Conservation (phyloP, 2,797 vertebrate species). For the Poeciliopsis turneri region DNA sequence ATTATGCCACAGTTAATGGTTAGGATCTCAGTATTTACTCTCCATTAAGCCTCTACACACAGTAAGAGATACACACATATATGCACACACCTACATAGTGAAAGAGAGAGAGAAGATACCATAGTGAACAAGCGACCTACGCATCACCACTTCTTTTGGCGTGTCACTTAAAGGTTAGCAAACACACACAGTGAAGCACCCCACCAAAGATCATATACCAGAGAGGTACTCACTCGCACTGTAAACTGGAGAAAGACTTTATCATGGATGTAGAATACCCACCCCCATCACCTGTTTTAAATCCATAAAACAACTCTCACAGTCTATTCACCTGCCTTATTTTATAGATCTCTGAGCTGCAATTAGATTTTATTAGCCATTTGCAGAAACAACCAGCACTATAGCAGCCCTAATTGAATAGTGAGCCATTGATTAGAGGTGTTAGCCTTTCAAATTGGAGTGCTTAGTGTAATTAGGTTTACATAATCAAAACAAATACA, state of each 20-base stretch:
- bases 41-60: slow-evolving; percentile 83
- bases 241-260: slow-evolving; percentile 49
- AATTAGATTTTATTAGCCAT: slow-evolving; percentile 81
- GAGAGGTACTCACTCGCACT: slow-evolving; percentile 44
- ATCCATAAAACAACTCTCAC: slow-evolving; percentile 69
- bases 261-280: slow-evolving; percentile 73
- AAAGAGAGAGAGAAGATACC: slow-evolving; percentile 19
- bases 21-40: slow-evolving; percentile 89
- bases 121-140: slow-evolving; percentile 68
- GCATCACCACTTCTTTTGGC: slow-evolving; percentile 56
- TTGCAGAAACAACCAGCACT: slow-evolving; percentile 71
- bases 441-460: slow-evolving; percentile 40
- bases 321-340: slow-evolving; percentile 70
- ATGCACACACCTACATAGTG: slow-evolving; percentile 7
- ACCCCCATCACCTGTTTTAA: slow-evolving; percentile 41
- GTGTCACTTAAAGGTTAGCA: slow-evolving; percentile 73
- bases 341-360: slow-evolving; percentile 76
- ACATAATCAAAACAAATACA: slow-evolving; percentile 18
- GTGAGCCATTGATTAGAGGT: slow-evolving; percentile 72
- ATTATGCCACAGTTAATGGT: slow-evolving; percentile 89
- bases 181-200: slow-evolving; percentile 56
- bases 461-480: slow-evolving; percentile 26
- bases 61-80: slow-evolving; percentile 19
- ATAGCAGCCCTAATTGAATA: slow-evolving; percentile 69
- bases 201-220: slow-evolving; percentile 57